Conservation (phyloP, 2,113 vertebrate genomes). For the Gobio gobio region DNA sequence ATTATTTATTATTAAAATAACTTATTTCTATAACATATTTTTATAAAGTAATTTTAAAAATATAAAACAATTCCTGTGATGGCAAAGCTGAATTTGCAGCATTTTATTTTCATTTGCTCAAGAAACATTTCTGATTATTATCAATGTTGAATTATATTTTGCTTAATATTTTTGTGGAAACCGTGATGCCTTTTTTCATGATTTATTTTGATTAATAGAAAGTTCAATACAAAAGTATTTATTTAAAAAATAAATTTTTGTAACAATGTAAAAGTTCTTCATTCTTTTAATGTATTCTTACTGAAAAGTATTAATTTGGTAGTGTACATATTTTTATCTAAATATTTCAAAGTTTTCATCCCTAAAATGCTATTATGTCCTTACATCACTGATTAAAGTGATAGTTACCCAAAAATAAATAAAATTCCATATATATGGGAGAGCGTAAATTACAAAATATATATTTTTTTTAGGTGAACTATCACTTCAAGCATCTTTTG, state of each 20-base stretch:
- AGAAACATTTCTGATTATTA: not conserved
- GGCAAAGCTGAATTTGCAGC: no score
- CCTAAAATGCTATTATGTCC: not conserved
- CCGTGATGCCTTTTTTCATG: no score
- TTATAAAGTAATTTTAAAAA: no score
- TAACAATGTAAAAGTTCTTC: not conserved
- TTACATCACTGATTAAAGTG: not conserved
- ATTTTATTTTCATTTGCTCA: not conserved
- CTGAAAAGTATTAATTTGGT: not conserved
- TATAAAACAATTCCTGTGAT: no score
- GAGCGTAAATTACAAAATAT: not conserved
- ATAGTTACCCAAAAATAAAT: not conserved
- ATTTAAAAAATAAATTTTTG: not conserved
- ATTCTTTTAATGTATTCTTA: not conserved
- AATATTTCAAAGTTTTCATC: not conserved
- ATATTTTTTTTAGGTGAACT: not conserved
- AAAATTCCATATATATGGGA: not conserved
- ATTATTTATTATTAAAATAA: no score
- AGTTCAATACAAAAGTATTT: not conserved
- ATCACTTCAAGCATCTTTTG: not conserved
- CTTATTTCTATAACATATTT: no score
- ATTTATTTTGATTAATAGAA: no score
- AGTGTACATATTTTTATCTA: not conserved
- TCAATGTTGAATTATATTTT: no score
- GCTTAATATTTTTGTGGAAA: not conserved